Conservation (phyloP, 2,888 invertebrate genomes). For the Seira sanloemensis region DNA sequence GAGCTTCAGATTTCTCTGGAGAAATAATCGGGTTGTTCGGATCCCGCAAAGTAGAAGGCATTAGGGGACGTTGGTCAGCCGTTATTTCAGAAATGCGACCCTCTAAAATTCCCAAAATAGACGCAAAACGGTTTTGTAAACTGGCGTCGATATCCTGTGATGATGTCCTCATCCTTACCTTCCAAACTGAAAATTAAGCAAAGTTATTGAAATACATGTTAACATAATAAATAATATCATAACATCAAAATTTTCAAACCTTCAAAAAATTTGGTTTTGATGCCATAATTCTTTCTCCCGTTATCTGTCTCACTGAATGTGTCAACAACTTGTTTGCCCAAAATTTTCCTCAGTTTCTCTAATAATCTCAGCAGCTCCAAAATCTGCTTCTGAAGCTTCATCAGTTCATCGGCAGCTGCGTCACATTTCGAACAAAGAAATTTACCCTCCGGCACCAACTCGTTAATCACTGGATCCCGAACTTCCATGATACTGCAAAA, state of each 20-base stretch:
- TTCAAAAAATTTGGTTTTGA: slow-evolving; percentile 30
- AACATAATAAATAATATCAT: not conserved
- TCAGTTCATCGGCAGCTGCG: slow-evolving; percentile 10
- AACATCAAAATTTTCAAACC: too few relatives aligned
- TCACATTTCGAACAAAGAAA: slow-evolving; percentile 22
- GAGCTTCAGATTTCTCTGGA: too few relatives aligned
- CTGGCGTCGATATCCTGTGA: not conserved
- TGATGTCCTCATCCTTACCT: not conserved
- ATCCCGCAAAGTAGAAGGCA: not conserved
- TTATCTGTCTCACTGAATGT: not conserved
- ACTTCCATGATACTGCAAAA: slow-evolving; percentile 36
- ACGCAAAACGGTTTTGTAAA: not conserved
- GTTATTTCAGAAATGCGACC: not conserved
- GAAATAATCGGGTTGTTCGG: too few relatives aligned
- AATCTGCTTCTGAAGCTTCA: slow-evolving; percentile 22
- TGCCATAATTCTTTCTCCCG: not conserved
- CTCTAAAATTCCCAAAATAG: not conserved
- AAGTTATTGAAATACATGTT: not conserved
- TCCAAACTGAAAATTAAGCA: slow-evolving; percentile 25
- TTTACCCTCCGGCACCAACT: slow-evolving; percentile 19
- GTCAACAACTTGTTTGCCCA: slow-evolving; percentile 20
- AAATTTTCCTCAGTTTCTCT: slow-evolving; percentile 6
- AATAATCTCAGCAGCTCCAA: slow-evolving; percentile 17
- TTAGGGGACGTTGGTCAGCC: too few relatives aligned
- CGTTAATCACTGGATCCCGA: not conserved